phyloP scores from a whole-genome alignment of 2,797 vertebrate genomes.

The Rhadinocentrus ornatus region DNA sequence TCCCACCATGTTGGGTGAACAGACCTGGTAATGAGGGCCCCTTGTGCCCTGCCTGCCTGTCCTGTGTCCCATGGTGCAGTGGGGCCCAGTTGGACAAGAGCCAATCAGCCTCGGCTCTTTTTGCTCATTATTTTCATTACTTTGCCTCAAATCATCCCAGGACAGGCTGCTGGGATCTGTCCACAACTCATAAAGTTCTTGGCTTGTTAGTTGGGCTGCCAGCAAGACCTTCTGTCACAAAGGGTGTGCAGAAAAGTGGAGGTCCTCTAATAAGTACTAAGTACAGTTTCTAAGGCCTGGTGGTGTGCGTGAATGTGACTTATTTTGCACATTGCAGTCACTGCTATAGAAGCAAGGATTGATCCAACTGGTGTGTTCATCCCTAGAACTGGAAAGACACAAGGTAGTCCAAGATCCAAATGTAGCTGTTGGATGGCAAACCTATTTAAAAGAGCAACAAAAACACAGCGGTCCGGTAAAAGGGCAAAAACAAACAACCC shows the following conservation, averaged over 20 bases:
- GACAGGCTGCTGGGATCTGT: conserved; percentile 85
- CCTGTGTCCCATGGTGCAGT: conserved; percentile 81
- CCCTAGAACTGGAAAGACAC: conserved; percentile 50
- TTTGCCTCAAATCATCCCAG: conserved; percentile 80
- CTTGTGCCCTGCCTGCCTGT: conserved; percentile 80
- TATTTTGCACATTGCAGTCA: conserved; percentile 25
- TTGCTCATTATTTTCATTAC: conserved; percentile 88
- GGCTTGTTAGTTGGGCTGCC: conserved; percentile 75
- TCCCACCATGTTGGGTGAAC: conserved; percentile 66
- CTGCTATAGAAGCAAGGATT: conserved; percentile 49
- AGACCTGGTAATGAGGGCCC: conserved; percentile 79
- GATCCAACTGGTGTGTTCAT: conserved; percentile 55
- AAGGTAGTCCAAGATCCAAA: conserved; percentile 65
- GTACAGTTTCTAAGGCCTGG: conserved; percentile 25
- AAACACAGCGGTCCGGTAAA: conserved; percentile 77
- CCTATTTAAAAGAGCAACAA: conserved; percentile 74
- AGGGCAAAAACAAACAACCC: conserved; percentile 80
- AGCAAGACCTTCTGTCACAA: conserved; percentile 62
- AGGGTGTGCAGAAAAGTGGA: conserved; percentile 60
- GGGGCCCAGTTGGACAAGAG: conserved; percentile 79
- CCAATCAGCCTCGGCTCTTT: conserved; percentile 72
- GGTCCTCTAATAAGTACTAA: conserved; percentile 56
- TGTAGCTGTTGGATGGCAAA: conserved; percentile 74
- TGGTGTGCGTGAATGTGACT: conserved; percentile 28
- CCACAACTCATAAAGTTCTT: conserved; percentile 81